Evolutionary conservation across 2,888 invertebrate species (phyloP).

Genomic region (Macrosiphum euphorbiae): DNA sequence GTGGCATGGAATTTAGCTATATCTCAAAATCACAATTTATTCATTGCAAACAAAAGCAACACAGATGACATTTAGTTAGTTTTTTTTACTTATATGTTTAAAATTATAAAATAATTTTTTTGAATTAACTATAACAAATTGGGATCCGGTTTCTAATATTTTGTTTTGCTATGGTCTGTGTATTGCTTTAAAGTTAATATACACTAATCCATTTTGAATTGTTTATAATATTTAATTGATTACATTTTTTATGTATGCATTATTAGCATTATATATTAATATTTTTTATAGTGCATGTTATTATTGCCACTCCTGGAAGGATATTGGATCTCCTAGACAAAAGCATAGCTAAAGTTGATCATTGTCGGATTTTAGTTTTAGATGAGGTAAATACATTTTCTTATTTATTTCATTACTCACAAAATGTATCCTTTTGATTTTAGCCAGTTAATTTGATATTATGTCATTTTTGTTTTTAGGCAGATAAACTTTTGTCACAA

Average conservation of each 20-base stretch:
- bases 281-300: conserved; percentile 86
- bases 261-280: neutral
- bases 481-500: conserved; percentile 98
- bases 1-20: too few species aligned
- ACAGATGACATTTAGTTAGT: too few species aligned
- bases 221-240: neutral
- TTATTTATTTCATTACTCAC: neutral
- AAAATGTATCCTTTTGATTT: neutral
- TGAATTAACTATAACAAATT: neutral
- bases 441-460: neutral
- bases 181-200: neutral
- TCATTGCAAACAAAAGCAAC: too few species aligned
- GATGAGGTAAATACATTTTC: conserved; percentile 80
- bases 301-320: conserved; percentile 99
- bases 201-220: neutral
- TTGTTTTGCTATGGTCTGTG: neutral
- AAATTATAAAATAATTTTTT: neutral
- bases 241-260: neutral
- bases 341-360: conserved; percentile 87
- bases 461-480: conserved; percentile 71
- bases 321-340: conserved; percentile 99
- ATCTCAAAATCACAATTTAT: too few species aligned
- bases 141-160: neutral
- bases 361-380: conserved; percentile 96
- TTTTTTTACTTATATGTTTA: too few species aligned